Evolutionary conservation across 2,888 invertebrate genomes (phyloP).

Genomic region (Lacanobia oleracea): DNA sequence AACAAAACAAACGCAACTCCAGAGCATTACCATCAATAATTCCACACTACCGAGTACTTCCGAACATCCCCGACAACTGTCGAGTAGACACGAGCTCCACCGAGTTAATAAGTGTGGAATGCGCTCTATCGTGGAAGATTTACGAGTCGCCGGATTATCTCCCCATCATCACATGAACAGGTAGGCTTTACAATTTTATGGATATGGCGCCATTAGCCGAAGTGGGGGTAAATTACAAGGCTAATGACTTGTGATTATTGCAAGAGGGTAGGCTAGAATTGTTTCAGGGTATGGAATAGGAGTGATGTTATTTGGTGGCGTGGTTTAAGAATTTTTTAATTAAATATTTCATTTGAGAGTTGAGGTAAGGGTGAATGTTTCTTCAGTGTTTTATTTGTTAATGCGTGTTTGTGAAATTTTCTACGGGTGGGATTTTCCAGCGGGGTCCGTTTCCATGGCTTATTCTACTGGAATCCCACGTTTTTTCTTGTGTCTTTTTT

Average conservation of each 20-base stretch:
- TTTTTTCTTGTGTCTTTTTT: too few species aligned
- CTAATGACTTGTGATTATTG: constrained; percentile 64
- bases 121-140: constrained; percentile 68
- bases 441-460: not conserved
- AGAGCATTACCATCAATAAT: constrained; percentile 35
- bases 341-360: constrained; percentile 15
- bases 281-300: not conserved
- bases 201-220: constrained; percentile 45
- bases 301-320: constrained; percentile 7
- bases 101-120: constrained; percentile 77
- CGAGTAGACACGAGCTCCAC: constrained; percentile 1
- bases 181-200: constrained; percentile 64
- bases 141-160: constrained; percentile 72
- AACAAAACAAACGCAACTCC: constrained; percentile 8
- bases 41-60: constrained; percentile 4
- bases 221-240: constrained; percentile 50
- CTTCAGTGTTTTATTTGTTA: not conserved
- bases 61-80: constrained; percentile 9
- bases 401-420: not conserved
- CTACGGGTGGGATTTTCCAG: not conserved
- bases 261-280: constrained; percentile 17
- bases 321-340: constrained; percentile 7
- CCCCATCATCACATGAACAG: constrained; percentile 66
- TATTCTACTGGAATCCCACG: not conserved
- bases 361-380: not conserved